Percentiles rank a stretch among this genome's conserved stretches.
Evolutionary conservation across 2,113 vertebrate species (phyloP).

Genomic region (Nettapus auritus): DNA sequence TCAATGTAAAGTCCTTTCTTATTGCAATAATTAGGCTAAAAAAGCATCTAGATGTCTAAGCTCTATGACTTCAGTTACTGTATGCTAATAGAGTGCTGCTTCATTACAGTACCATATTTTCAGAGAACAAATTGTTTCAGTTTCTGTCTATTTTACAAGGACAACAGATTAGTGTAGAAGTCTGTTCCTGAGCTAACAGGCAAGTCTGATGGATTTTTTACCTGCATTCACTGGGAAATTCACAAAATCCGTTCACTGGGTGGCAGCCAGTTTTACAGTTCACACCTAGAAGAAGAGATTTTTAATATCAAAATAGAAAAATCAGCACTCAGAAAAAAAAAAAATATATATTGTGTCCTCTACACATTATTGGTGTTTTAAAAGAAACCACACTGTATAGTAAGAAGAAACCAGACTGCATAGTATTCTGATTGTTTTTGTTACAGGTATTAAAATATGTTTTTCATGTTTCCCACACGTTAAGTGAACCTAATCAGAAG

Average conservation of each 20-base stretch:
- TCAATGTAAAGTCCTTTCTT: neutral
- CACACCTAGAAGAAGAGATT: slow-evolving; percentile 76
- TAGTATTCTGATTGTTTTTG: neutral
- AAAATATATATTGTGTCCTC: neutral
- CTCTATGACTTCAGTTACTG: neutral
- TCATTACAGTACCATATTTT: neutral
- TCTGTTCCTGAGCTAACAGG: neutral
- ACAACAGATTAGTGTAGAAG: neutral
- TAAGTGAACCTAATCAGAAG: neutral
- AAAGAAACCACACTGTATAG: neutral
- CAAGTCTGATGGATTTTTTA: slow-evolving; percentile 58
- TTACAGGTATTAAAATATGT: neutral
- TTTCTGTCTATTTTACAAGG: neutral
- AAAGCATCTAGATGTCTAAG: neutral
- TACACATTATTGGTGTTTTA: neutral
- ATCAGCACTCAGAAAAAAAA: neutral
- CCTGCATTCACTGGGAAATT: slow-evolving; percentile 90
- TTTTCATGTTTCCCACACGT: neutral
- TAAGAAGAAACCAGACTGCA: neutral
- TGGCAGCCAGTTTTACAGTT: slow-evolving; percentile 86
- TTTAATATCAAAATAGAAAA: neutral
- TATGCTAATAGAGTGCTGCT: neutral
- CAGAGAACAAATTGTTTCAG: neutral
- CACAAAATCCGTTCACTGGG: slow-evolving; percentile 88
- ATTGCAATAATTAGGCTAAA: neutral